phyloP scores from a whole-genome alignment of 2,113 vertebrate species.

The Scophthalmus maximus region DNA sequence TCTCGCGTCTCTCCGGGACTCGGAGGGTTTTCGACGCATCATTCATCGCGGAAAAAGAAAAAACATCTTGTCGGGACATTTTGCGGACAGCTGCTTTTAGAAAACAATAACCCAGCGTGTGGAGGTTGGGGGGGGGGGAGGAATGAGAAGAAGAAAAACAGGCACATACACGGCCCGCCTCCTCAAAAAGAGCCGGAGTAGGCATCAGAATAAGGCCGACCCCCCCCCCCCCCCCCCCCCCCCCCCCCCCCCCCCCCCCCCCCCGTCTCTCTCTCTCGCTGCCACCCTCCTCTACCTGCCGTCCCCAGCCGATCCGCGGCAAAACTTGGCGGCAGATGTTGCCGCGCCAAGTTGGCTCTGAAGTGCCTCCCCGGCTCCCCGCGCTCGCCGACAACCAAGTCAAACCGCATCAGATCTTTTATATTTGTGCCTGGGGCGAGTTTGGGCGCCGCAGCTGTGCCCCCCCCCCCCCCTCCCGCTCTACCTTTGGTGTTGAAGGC shows the following conservation, averaged over 20 bases:
- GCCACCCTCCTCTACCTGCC: constrained; percentile 89
- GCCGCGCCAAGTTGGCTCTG: constrained; percentile 90
- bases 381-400: constrained; percentile 89
- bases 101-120: constrained; percentile 83
- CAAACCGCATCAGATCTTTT: constrained; percentile 92
- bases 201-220: constrained; percentile 79
- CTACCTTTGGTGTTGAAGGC: constrained; percentile 94
- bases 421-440: constrained; percentile 94
- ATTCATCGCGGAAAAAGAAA: too few relatives aligned
- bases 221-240: constrained; percentile 76
- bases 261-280: constrained; percentile 86
- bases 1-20: neutral
- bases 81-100: constrained; percentile 85
- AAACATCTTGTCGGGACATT: constrained; percentile 84
- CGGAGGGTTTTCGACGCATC: constrained; percentile 79
- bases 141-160: constrained; percentile 16
- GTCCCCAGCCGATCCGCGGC: constrained; percentile 88
- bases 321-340: constrained; percentile 95
- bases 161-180: constrained; percentile 34
- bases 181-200: constrained; percentile 83
- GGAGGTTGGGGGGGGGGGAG: neutral
- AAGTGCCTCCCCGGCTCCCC: constrained; percentile 90
- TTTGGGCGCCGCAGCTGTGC: constrained; percentile 94
- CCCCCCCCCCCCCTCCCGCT: constrained; percentile 89
- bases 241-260: constrained; percentile 85